Evolutionary conservation across 2,888 invertebrate species (phyloP), one percentile per base, ranked within the genome.

Genomic region (Drosophila hamatofila): DNA sequence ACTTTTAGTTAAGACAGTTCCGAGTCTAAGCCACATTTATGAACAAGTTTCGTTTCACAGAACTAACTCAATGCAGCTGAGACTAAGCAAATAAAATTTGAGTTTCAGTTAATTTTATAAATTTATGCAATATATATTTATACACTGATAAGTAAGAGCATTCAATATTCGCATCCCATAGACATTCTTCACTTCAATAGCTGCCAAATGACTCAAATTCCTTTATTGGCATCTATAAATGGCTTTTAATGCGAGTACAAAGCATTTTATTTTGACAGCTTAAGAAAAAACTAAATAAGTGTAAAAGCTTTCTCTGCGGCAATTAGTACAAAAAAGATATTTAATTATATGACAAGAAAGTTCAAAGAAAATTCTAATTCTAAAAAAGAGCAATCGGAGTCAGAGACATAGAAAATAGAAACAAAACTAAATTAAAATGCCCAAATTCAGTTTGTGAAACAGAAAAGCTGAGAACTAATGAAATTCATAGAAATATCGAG

Each of bases 1-100:
- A 62, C 60, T 57, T 60, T 72, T 48, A 54, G 41, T 51, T 37
- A 21, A 52, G 42, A 21, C 42, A 33, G 37, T 39, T 25, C 14
- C 27, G 35, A 11, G 55, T n/a, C 35, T 12, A 12, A n/a, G 7
- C n/a, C 16, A 12, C 27, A 46, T 39, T 63, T 42, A 49, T 49
- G 21, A 30, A 49, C 14, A 59, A 62, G 16, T 37, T 51, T 25
- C 30, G 12, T 25, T 14, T 1, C 23, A 9, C 8, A 23, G 7
- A 48, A 48, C 23, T 39, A 30, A 44, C 12, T 27, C 3, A 23
- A 30, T 16, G 4, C 9, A 42, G 35, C 23, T 42, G 21, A 5
- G 35, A n/a, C 23, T 35, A 7, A 2, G 5, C 0, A 51, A 35
- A 51, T 33, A 8, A 51, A 5, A 16, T 44, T 7, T 16, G 25